Base-by-base conservation (phyloP, 2,888 invertebrate species). In the Hipparchia semele region DNA sequence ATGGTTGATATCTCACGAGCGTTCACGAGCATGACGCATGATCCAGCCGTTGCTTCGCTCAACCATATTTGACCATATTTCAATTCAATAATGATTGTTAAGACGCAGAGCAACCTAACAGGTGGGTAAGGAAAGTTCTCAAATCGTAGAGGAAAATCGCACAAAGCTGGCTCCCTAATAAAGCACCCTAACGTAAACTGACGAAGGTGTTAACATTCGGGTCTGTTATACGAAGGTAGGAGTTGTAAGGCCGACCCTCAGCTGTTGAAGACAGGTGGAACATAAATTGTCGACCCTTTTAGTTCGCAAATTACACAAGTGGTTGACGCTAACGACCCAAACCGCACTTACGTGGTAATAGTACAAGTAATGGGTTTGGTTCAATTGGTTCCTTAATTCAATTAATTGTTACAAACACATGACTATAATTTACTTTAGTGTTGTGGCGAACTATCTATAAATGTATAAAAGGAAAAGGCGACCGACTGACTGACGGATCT, bases 211-310 rank as follows among this genome's bases (percentile, higher is more conserved):
- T 87, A 90, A 86, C 86, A 84, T 85, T 86, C 84, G 83, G 83
- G 84, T 82, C 81, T 79, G 83, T 85, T 84, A 23, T 86, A 87
- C 13, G 13, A 12, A 56, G 8, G 23, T 83, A 49, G 85, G 83
- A 80, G 84, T 84, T 86, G 85, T 87, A 86, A 87, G 88, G 87
- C 81, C 80, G 78, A 79, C 79, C 73, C 84, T 79, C 87, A 88
- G 86, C 85, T 91, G 91, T 79, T 81, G 77, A 79, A 81, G 89
- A 90, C 90, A 90, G 87, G 88, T 89, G 84, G 82, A 85, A 87
- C 86, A 88, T 92, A 90, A 89, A 90, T 90, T 88, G 81, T 79
- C 80, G 80, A 86, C 87, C 90, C 87, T 88, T 89, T 88, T 82
- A 85, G 84, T 84, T 80, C 81, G 83, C 84, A 84, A 85, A 87